These are phyloP conservation scores for Channa striata DNA, from an alignment of 2,797 vertebrate genomes.

Conservation along the genomic window DNA sequence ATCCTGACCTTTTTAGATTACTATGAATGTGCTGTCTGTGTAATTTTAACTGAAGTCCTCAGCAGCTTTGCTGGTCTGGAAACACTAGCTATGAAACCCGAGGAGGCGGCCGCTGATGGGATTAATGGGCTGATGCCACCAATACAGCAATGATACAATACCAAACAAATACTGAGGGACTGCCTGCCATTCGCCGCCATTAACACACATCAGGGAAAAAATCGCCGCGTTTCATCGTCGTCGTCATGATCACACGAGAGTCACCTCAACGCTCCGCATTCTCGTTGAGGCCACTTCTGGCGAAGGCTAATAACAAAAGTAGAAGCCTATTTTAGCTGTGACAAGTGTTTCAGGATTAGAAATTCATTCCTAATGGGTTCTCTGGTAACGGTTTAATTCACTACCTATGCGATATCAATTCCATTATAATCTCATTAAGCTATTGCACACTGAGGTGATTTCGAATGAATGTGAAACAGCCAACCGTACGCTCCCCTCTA, in stretches of 20 bases:
- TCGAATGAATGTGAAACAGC: constrained; percentile 76
- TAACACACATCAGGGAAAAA: constrained; percentile 40
- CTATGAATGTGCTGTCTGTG: constrained; percentile 78
- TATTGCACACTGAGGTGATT: constrained; percentile 78
- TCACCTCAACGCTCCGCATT: constrained; percentile 43
- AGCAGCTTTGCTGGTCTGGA: constrained; percentile 75
- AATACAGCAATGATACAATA: constrained; percentile 50
- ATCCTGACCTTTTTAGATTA: constrained; percentile 81
- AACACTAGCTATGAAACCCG: constrained; percentile 66
- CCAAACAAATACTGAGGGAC: constrained; percentile 66
- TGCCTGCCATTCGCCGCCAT: constrained; percentile 52
- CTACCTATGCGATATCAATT: constrained; percentile 82
- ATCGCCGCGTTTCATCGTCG: constrained; percentile 26
- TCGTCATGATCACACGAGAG: neutral
- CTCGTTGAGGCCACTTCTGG: constrained; percentile 26
- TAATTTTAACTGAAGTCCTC: constrained; percentile 79
- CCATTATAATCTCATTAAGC: constrained; percentile 86
- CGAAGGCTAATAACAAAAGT: constrained; percentile 72
- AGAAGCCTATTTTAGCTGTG: constrained; percentile 73
- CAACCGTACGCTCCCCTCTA: constrained; percentile 74
- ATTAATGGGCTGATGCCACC: constrained; percentile 58
- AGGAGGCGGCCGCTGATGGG: constrained; percentile 56
- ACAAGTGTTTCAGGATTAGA: constrained; percentile 80
- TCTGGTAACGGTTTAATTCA: constrained; percentile 82
- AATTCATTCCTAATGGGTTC: constrained; percentile 79